Evolutionary conservation across 2,888 invertebrate genomes (phyloP).

Genomic region (Apoderus coryli): DNA sequence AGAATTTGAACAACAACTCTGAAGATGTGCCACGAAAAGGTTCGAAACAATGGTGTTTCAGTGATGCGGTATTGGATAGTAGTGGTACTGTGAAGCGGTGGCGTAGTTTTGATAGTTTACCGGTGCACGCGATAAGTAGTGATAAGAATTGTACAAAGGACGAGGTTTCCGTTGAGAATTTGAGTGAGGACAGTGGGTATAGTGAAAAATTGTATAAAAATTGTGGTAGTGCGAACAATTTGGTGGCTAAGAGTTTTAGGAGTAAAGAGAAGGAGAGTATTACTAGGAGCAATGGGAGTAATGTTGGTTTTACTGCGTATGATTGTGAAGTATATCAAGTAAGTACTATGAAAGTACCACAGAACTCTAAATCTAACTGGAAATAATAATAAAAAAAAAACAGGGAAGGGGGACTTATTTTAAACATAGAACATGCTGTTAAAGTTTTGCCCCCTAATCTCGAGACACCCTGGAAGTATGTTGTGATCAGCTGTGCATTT

Average conservation of each 20-base stretch:
- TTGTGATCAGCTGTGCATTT: too few species aligned
- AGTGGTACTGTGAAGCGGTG: constrained; percentile 31
- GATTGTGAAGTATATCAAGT: constrained; percentile 22
- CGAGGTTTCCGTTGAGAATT: constrained; percentile 58
- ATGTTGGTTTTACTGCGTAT: constrained; percentile 21
- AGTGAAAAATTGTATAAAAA: constrained; percentile 37
- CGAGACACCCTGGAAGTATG: too few species aligned
- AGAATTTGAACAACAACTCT: constrained; percentile 34
- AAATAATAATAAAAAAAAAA: too few species aligned
- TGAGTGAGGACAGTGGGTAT: constrained; percentile 70
- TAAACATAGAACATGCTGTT: too few species aligned
- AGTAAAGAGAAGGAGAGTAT: background rate
- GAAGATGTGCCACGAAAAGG: constrained; percentile 24
- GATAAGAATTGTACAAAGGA: constrained; percentile 17
- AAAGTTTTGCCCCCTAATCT: too few species aligned
- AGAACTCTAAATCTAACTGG: too few species aligned
- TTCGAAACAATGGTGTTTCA: constrained; percentile 19
- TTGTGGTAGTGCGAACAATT: constrained; percentile 18
- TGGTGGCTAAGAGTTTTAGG: constrained; percentile 14
- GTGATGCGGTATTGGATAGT: constrained; percentile 33
- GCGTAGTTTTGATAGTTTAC: constrained; percentile 32
- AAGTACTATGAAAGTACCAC: too few species aligned
- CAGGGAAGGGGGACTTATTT: too few species aligned
- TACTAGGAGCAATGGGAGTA: constrained; percentile 10
- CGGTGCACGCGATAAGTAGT: constrained; percentile 16